Evolutionary conservation across 2,888 invertebrate species (phyloP).

Genomic region (Cosmia pyralina): DNA sequence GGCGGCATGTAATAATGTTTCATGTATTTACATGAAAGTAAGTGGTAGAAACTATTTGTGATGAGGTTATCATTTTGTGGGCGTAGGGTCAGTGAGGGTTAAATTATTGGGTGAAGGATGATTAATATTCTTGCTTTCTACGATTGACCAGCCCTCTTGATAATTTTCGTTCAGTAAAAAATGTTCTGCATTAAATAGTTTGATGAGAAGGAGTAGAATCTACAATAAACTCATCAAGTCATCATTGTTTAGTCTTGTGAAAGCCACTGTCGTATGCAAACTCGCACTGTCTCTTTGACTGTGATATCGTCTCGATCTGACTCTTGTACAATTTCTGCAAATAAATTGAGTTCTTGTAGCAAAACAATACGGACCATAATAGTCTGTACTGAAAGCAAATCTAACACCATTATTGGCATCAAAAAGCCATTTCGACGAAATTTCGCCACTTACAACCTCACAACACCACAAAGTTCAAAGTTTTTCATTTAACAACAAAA

Average conservation of each 20-base stretch:
- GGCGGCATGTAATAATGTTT: conserved; percentile 81
- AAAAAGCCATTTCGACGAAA: conserved; percentile 13
- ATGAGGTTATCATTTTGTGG: conserved; percentile 38
- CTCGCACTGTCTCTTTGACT: not conserved
- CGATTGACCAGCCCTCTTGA: not conserved
- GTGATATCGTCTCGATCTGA: not conserved
- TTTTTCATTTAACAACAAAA: conserved; percentile 70
- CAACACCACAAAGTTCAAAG: conserved; percentile 43
- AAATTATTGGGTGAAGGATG: conserved; percentile 29
- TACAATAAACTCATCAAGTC: not conserved
- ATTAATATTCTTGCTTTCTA: not conserved
- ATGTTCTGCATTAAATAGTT: not conserved
- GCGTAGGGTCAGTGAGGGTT: conserved; percentile 12
- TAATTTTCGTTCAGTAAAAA: not conserved
- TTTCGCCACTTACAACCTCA: conserved; percentile 11
- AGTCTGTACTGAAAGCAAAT: not conserved
- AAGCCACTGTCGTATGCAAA: no score
- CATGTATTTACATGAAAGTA: conserved; percentile 73
- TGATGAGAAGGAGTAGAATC: no score
- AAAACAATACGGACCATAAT: not conserved
- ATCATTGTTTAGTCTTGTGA: not conserved
- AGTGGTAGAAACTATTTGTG: conserved; percentile 62
- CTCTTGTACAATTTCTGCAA: not conserved
- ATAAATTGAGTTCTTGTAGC: not conserved
- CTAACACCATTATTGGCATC: conserved; percentile 15